These are phyloP conservation scores for Heterotilapia buettikoferi DNA, from an alignment of 2,113 vertebrate genomes.

Conservation along the genomic window DNA sequence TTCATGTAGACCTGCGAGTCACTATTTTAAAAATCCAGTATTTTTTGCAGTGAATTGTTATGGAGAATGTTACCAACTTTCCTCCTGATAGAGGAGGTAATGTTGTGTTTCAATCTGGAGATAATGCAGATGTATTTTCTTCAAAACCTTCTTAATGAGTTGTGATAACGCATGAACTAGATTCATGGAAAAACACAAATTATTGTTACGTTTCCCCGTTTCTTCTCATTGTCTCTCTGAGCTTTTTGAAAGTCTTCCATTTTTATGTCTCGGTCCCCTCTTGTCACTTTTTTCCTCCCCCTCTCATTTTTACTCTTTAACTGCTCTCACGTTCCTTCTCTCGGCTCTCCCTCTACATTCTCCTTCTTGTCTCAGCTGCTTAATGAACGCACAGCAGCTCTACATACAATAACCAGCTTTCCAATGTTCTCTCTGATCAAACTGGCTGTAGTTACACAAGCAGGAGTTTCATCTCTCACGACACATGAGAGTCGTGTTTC, in stretches of 20 bases:
- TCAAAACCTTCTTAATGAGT: background rate
- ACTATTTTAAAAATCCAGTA: background rate
- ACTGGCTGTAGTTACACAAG: background rate
- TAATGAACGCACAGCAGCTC: background rate
- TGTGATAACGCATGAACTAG: background rate
- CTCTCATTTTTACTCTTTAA: background rate
- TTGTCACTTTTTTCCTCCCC: background rate
- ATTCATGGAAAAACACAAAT: background rate
- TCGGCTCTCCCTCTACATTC: background rate
- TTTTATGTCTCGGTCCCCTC: background rate
- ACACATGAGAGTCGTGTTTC: background rate
- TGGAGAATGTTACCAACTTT: background rate
- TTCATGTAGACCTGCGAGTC: background rate
- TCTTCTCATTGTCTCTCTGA: background rate
- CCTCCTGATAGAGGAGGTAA: background rate
- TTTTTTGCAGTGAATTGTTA: background rate
- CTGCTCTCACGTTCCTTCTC: background rate
- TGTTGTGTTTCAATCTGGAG: background rate
- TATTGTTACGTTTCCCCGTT: background rate
- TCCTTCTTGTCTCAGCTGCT: background rate
- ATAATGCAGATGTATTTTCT: background rate
- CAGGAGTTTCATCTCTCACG: background rate
- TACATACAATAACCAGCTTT: background rate
- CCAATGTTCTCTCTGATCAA: background rate
- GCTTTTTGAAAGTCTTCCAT: background rate